Conservation (phyloP, 64 coral and sea anemone species). For the Cladopsammia gracilis region DNA sequence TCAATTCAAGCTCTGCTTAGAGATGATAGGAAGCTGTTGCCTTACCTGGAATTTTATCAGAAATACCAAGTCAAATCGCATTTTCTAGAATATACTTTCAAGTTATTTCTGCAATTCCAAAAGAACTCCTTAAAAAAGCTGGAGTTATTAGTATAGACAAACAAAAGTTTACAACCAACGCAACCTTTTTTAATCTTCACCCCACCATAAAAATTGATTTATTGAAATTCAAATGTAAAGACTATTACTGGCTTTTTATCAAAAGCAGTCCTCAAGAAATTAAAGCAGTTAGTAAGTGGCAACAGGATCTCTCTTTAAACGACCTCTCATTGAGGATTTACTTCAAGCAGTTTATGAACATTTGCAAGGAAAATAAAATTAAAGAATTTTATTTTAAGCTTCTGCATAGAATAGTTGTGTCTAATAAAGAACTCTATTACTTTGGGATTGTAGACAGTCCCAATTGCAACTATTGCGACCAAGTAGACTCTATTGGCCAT, state of each 20-base stretch:
- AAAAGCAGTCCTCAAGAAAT: neutral
- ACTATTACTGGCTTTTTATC: neutral
- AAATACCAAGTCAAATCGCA: neutral
- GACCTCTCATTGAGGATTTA: neutral
- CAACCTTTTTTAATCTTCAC: neutral
- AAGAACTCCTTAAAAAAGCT: neutral
- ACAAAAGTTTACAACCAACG: neutral
- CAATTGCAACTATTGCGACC: neutral
- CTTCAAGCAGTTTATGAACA: neutral
- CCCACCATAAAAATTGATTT: neutral
- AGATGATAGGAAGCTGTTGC: neutral
- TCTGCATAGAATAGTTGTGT: neutral
- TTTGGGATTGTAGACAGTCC: neutral
- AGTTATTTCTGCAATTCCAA: neutral
- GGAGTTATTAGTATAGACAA: neutral
- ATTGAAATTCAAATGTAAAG: neutral
- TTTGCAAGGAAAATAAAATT: neutral
- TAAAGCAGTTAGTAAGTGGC: neutral
- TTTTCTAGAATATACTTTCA: constrained; percentile 7
- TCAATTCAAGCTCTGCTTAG: neutral
- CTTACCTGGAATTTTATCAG: neutral
- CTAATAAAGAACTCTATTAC: neutral
- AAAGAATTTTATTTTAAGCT: constrained; percentile 1
- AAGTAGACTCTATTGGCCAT: neutral
- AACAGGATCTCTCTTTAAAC: neutral